These are phyloP conservation scores for Phylloscopus whistleri DNA, from an alignment of 2,113 vertebrate genomes.

Conservation along the genomic window DNA sequence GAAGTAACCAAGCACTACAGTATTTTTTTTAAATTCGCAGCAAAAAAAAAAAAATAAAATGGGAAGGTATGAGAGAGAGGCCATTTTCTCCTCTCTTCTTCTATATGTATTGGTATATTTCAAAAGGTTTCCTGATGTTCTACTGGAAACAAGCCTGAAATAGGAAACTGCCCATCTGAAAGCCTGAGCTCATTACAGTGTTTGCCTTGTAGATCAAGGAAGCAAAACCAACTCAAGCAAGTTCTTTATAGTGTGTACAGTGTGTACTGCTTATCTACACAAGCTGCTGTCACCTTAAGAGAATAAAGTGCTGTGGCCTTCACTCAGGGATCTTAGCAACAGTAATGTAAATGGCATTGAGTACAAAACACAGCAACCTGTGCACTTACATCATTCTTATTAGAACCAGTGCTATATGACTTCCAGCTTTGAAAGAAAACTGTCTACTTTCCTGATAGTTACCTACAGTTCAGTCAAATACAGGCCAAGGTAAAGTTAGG, in stretches of 20 bases:
- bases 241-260: not conserved
- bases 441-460: not conserved
- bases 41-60: rapidly evolving
- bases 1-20: not conserved
- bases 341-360: not conserved
- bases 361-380: not conserved
- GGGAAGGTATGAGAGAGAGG: not conserved
- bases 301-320: not conserved
- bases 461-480: not conserved
- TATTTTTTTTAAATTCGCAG: not conserved
- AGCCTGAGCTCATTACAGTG: not conserved
- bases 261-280: not conserved
- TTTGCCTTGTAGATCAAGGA: not conserved
- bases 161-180: not conserved
- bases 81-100: not conserved
- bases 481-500: not conserved
- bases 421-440: not conserved
- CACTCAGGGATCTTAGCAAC: not conserved
- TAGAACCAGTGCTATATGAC: not conserved
- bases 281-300: not conserved
- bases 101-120: not conserved
- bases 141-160: not conserved
- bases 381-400: not conserved
- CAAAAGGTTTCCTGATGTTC: not conserved
- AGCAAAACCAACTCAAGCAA: not conserved